Conservation (phyloP, 37 sponge, comb jelly and placozoan genomes). For the Theonella swinhoei region DNA sequence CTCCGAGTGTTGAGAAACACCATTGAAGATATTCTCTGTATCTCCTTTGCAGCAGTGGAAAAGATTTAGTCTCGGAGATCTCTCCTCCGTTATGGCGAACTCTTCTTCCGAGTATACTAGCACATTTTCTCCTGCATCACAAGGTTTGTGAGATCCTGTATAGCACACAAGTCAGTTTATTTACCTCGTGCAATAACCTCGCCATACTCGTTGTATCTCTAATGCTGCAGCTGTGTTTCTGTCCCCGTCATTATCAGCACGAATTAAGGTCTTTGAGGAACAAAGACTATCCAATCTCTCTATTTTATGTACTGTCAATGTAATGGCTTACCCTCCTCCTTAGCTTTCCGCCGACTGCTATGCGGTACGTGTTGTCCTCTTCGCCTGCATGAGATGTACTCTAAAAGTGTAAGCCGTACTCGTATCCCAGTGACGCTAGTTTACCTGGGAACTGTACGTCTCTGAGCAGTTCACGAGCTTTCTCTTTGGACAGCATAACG, state of each 20-base stretch:
- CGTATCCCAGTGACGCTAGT: too few relatives aligned
- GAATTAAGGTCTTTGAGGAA: neutral
- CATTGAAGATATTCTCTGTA: conserved; percentile 41
- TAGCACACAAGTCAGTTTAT: neutral
- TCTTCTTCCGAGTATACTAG: too few relatives aligned
- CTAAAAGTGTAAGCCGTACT: too few relatives aligned
- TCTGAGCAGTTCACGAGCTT: conserved; percentile 24
- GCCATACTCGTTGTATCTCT: conserved; percentile 80
- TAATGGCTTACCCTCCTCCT: conserved; percentile 41
- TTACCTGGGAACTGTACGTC: conserved; percentile 58
- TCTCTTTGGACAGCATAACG: neutral
- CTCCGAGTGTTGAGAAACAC: conserved; percentile 27
- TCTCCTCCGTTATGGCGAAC: too few relatives aligned
- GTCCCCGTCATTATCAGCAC: neutral
- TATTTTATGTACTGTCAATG: neutral
- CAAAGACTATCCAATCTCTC: neutral
- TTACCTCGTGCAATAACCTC: conserved; percentile 75
- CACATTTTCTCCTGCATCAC: conserved; percentile 1
- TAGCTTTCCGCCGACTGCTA: conserved; percentile 26
- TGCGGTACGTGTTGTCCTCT: conserved; percentile 22
- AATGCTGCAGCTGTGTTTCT: conserved; percentile 65
- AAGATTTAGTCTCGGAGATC: neutral
- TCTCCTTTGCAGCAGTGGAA: neutral
- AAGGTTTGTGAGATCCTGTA: neutral
- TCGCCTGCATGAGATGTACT: conserved; percentile 24